Percentiles rank a stretch among this genome's conserved stretches.
phyloP scores from a whole-genome alignment of 2,797 vertebrate species.

The Mastacembelus armatus region DNA sequence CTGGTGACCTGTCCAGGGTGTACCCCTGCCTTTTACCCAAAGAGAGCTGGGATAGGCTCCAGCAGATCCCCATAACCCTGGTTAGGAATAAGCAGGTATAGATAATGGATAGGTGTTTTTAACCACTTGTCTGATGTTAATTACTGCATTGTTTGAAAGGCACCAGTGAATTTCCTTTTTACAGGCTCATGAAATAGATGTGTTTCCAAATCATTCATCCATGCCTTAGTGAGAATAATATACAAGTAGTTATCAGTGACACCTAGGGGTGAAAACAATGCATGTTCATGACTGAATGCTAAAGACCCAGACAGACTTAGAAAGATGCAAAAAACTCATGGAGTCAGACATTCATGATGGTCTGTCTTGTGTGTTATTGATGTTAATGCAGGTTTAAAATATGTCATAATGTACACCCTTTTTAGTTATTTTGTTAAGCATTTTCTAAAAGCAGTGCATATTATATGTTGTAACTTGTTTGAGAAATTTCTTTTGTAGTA shows the following conservation, averaged over 20 bases:
- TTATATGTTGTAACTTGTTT: background rate
- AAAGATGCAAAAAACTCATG: background rate
- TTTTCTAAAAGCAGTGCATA: background rate
- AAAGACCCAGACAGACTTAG: background rate
- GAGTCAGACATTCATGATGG: background rate
- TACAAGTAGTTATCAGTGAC: conserved; percentile 72
- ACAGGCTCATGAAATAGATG: background rate
- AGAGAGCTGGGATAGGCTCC: too few species aligned
- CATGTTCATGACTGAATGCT: conserved; percentile 18
- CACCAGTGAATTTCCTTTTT: background rate
- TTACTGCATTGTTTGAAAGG: background rate
- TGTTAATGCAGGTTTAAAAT: background rate
- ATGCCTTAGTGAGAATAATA: background rate
- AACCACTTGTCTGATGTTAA: conserved; percentile 9
- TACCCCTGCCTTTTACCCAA: too few species aligned
- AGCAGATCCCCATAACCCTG: too few species aligned
- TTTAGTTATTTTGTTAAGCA: background rate
- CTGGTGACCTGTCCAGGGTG: too few species aligned
- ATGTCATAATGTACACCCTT: background rate
- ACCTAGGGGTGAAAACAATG: conserved; percentile 73
- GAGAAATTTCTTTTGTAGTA: background rate
- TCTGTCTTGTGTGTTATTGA: background rate
- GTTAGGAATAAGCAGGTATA: too few species aligned
- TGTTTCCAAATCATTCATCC: background rate
- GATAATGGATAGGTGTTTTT: too few species aligned